Conservation (phyloP, 1,140 invertebrate species). For the Hylyphantes graminicola region DNA sequence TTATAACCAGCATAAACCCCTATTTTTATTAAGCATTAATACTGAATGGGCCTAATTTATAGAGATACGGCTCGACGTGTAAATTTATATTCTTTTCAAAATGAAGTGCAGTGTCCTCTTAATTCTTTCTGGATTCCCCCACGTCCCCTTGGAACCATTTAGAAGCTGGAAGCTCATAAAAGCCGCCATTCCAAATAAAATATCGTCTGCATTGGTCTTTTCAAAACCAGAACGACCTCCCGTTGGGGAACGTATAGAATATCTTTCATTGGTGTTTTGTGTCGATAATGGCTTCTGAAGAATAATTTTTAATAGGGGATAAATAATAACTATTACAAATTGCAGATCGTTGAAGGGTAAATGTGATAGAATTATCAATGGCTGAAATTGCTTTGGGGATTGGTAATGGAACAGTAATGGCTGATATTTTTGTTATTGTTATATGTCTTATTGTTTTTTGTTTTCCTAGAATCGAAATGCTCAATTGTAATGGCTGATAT, state of each 20-base stretch:
- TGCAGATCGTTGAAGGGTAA: background rate
- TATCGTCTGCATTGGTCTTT: conserved; percentile 38
- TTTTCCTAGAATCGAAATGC: no score
- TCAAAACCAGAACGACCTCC: conserved; percentile 41
- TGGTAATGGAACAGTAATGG: background rate
- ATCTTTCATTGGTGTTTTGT: background rate
- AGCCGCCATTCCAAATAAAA: conserved; percentile 38
- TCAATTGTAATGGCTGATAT: no score
- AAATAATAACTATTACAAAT: conserved; percentile 41
- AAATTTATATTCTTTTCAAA: conserved; percentile 25
- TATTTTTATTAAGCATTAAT: no score
- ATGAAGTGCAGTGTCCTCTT: conserved; percentile 5
- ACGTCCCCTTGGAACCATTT: conserved; percentile 1
- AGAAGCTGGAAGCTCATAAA: conserved; percentile 28
- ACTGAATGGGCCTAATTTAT: no score
- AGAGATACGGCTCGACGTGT: background rate
- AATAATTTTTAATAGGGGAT: conserved; percentile 42
- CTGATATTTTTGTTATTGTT: no score
- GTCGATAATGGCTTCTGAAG: conserved; percentile 21
- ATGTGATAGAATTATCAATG: background rate
- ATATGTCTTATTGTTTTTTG: no score
- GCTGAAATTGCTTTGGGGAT: background rate
- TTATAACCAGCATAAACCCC: no score
- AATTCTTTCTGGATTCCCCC: conserved; percentile 17
- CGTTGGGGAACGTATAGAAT: conserved; percentile 22